Percentiles rank a stretch among this genome's conserved stretches.
Evolutionary conservation across 2,888 invertebrate genomes (phyloP).

Genomic region (Pristionchus exspectatus): DNA sequence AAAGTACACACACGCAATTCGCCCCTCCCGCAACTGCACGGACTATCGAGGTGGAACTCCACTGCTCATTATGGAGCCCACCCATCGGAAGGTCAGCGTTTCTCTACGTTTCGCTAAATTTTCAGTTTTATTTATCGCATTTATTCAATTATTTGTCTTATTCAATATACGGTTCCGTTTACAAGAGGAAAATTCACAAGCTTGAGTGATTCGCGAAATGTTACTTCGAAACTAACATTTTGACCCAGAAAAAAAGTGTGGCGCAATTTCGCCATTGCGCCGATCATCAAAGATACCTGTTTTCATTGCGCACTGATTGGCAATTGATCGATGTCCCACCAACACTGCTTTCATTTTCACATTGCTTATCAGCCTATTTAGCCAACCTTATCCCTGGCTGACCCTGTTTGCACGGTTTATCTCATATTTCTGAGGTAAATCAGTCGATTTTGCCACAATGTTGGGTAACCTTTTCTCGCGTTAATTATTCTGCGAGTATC

Average conservation of each 20-base stretch:
- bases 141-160: not conserved
- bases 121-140: not conserved
- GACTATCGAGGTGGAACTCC: slow-evolving; percentile 16
- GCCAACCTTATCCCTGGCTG: too few species aligned
- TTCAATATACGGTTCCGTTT: too few species aligned
- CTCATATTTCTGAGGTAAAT: too few species aligned
- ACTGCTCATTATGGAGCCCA: not conserved
- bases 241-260: not conserved
- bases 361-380: not conserved
- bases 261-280: not conserved
- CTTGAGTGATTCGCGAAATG: not conserved
- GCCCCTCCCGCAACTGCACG: not conserved
- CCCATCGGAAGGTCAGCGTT: slow-evolving; percentile 15
- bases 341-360: not conserved
- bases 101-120: not conserved
- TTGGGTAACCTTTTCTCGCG: too few species aligned
- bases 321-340: not conserved
- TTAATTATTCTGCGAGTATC: too few species aligned
- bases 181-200: not conserved
- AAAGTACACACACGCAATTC: slow-evolving; percentile 16
- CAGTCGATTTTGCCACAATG: too few species aligned
- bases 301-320: not conserved
- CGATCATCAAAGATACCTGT: not conserved
- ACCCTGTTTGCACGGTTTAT: too few species aligned
- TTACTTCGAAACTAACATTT: not conserved